A percentile compares a stretch with the other conserved stretches of the same genome.
Conservation (phyloP, 2,113 vertebrate species). For the Megaptera novaeangliae region DNA sequence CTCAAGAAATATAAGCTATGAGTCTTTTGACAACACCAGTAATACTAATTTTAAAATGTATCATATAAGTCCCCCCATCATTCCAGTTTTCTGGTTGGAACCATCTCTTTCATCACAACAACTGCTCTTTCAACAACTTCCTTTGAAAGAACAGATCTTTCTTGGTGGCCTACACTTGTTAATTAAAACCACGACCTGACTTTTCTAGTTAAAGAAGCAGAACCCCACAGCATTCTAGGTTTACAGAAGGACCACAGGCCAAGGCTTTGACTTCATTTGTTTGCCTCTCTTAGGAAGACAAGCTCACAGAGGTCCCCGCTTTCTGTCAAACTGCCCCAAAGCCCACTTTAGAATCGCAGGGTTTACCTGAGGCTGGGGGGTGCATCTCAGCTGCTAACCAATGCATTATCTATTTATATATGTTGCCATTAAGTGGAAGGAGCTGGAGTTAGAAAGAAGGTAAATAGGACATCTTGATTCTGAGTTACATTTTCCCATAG, state of each 20-base stretch:
- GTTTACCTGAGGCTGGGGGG: background rate
- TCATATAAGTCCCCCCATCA: accelerated
- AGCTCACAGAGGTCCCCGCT: accelerated
- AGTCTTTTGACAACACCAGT: background rate
- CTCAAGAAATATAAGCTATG: background rate
- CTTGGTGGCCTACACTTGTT: background rate
- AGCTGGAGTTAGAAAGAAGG: slow-evolving; percentile 71
- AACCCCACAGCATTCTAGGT: background rate
- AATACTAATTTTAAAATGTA: background rate
- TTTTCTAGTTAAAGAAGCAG: background rate
- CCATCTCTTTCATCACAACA: background rate
- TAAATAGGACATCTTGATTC: slow-evolving; percentile 72
- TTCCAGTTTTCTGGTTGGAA: background rate
- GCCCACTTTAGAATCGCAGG: background rate
- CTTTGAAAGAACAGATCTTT: background rate
- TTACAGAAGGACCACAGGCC: background rate
- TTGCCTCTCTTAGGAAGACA: too few species aligned
- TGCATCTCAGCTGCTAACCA: background rate
- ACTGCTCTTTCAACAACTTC: background rate
- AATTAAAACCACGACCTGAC: background rate
- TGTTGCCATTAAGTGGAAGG: slow-evolving; percentile 55
- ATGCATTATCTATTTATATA: background rate
- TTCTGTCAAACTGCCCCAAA: background rate
- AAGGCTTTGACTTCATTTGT: too few species aligned
- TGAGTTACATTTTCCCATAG: slow-evolving; percentile 66